phyloP scores from a whole-genome alignment of 2,888 invertebrate species.

The Galerucella nymphaeae region DNA sequence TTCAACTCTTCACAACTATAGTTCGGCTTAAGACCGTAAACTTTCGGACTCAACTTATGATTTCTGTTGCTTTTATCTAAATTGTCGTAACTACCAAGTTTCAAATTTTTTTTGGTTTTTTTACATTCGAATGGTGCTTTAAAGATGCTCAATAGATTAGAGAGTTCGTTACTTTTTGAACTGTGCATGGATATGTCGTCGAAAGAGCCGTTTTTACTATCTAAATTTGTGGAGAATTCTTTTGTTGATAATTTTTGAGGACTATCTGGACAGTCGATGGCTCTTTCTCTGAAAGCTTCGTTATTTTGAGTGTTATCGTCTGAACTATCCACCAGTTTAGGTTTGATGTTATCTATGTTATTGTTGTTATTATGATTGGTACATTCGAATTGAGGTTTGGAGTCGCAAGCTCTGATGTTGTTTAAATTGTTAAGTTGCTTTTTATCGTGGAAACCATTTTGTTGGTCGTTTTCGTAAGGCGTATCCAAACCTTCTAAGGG shows the following conservation, averaged over 20 bases:
- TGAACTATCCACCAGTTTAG: constrained; percentile 40
- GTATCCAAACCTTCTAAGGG: constrained; percentile 54
- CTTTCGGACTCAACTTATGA: constrained; percentile 75
- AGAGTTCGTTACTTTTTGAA: constrained; percentile 69
- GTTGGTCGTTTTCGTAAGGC: constrained; percentile 42
- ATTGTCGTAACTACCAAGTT: constrained; percentile 60
- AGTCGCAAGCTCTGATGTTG: constrained; percentile 60
- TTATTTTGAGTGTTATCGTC: constrained; percentile 51
- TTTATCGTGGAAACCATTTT: constrained; percentile 45
- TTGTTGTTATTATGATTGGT: constrained; percentile 12
- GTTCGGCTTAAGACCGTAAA: constrained; percentile 67
- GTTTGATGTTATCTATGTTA: constrained; percentile 16
- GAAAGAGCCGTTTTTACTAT: constrained; percentile 58
- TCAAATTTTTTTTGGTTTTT: constrained; percentile 54
- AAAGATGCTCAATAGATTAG: constrained; percentile 56
- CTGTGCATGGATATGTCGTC: constrained; percentile 73
- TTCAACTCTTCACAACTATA: constrained; percentile 61
- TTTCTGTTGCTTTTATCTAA: constrained; percentile 59
- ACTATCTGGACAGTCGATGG: constrained; percentile 60
- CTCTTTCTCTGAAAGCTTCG: constrained; percentile 56
- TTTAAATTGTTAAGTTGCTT: constrained; percentile 58
- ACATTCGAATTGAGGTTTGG: constrained; percentile 50
- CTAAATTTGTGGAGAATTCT: constrained; percentile 51
- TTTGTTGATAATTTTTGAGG: constrained; percentile 52
- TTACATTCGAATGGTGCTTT: constrained; percentile 60